Evolutionary conservation across 1,140 invertebrate genomes (phyloP), one percentile per base, ranked within the genome.

Genomic region (Eupeodes corollae): DNA sequence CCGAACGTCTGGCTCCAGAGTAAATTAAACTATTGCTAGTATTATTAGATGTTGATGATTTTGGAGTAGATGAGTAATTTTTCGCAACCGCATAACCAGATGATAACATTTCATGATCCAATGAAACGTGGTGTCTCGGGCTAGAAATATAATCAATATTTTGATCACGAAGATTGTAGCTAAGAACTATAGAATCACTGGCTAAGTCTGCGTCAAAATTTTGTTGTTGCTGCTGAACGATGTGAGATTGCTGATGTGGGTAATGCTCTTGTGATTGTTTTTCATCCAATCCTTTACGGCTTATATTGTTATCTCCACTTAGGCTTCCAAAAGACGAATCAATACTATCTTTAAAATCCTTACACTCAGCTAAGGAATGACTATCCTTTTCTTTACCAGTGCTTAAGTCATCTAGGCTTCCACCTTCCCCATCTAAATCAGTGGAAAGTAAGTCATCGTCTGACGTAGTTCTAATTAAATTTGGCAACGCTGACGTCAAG

Each of bases 361-460:
- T 15, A 9, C 42, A 34, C 10, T 44, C 42, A 16, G 18, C 8
- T 12, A 12, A 26, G 14, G 14, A 37, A 19, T 44, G 42, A 39
- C 42, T 49, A 34, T 49, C 48, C 13, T 30, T 39, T 21, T 50
- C 43, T 31, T 38, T 19, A 16, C 37, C 35, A 12, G 13, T 45
- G 55, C 68, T 72, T 18, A 73, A 63, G 69, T 83, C 80, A 56
- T 84, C 80, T 6, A 80, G 72, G 52, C 79, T 82, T 30, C 77
- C 77, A 53, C 80, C 79, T 56, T 77, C 75, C 45, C 75, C 77
- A 55, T 87, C 86, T 46, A 82, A 72, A 67, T 84, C 81, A 5
- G 80, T 76, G 1, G 80, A 82, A 44, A 84, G 76, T 50, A 89
- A 74, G 53, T 91, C 88, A 61, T 91, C 87, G 69, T 91, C 88